Evolutionary conservation across 2,888 invertebrate genomes (phyloP).

Genomic region (Amblyteles armatorius): DNA sequence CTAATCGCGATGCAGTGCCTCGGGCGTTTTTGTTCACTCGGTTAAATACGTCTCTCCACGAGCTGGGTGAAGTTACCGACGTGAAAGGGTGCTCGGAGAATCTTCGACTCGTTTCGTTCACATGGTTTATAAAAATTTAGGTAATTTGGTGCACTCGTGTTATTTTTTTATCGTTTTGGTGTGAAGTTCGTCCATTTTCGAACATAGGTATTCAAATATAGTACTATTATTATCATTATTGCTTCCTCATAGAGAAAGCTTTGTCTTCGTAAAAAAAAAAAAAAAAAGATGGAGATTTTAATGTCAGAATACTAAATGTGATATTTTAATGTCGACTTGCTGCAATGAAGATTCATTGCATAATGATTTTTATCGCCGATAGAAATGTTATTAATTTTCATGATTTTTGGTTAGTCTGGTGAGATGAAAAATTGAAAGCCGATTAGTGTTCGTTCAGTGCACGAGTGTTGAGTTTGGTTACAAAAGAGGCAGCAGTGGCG

Average conservation of each 20-base stretch:
- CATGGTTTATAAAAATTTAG: too few relatives aligned
- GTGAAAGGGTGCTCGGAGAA: not conserved
- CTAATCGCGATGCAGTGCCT: slow-evolving; percentile 78
- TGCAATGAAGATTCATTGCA: not conserved
- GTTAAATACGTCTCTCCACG: slow-evolving; percentile 63
- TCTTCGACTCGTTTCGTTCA: not conserved
- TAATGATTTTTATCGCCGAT: not conserved
- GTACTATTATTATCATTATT: too few relatives aligned
- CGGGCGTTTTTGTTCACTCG: slow-evolving; percentile 72
- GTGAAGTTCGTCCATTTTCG: too few relatives aligned
- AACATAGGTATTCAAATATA: too few relatives aligned
- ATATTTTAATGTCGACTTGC: not conserved
- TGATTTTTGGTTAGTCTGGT: not conserved
- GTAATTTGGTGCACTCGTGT: not conserved
- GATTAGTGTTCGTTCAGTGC: not conserved
- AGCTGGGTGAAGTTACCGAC: not conserved
- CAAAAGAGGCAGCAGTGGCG: not conserved
- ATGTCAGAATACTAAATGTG: too few relatives aligned
- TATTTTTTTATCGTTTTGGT: not conserved
- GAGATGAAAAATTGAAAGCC: not conserved
- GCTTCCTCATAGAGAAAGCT: too few relatives aligned
- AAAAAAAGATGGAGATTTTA: too few relatives aligned
- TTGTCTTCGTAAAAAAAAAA: too few relatives aligned
- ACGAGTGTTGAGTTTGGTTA: not conserved
- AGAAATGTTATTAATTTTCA: not conserved